Percentiles rank a stretch among this genome's conserved stretches.
phyloP scores from a whole-genome alignment of 1,140 invertebrate species.

The Acromyrmex charruanus region DNA sequence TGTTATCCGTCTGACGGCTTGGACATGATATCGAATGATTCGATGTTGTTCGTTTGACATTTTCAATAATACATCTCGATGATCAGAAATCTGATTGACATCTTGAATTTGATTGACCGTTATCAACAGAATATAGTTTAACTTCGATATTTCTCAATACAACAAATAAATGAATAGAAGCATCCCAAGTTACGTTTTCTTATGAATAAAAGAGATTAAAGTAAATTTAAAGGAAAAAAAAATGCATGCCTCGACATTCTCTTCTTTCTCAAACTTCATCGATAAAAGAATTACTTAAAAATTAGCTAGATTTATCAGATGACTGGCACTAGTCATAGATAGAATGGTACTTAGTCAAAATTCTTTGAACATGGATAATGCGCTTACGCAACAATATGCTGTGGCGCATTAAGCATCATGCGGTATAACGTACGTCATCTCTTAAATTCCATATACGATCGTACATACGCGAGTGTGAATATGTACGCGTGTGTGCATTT shows the following conservation, averaged over 20 bases:
- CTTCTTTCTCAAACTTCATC: neutral
- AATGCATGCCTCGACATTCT: no score
- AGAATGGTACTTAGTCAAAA: neutral
- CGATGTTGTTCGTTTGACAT: conserved; percentile 20
- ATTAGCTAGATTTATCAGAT: neutral
- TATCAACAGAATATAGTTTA: neutral
- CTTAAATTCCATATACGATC: conserved; percentile 40
- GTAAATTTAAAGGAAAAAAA: no score
- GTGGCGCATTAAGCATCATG: conserved; percentile 28
- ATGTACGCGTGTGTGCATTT: neutral
- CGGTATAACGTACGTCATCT: conserved; percentile 38
- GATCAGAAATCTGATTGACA: neutral
- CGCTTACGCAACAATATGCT: conserved; percentile 30
- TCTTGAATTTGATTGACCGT: neutral
- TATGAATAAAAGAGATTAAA: neutral
- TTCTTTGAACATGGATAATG: conserved; percentile 33
- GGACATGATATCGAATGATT: conserved; percentile 4
- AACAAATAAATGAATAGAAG: neutral
- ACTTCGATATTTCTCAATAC: neutral
- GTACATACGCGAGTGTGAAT: neutral
- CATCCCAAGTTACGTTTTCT: neutral
- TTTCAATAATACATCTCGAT: neutral
- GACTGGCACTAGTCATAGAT: no score
- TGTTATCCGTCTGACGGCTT: neutral
- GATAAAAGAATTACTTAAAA: neutral